Percentiles rank a stretch among this genome's conserved stretches.
Evolutionary conservation across 2,888 invertebrate genomes (phyloP).

Genomic region (Gasteruption jaculator): DNA sequence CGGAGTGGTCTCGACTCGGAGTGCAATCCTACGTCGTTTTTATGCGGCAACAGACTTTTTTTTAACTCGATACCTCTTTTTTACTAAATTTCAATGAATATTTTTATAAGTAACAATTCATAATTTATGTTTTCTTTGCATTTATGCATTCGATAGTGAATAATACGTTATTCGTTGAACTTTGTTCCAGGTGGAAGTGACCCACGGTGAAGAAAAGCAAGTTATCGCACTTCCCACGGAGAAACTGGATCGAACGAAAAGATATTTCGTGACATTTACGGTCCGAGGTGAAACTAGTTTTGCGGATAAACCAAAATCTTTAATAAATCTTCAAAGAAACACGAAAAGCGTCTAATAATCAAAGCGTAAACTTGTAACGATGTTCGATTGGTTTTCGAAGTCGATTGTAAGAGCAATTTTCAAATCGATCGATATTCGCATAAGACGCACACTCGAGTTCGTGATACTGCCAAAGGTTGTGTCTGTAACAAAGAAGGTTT

Average conservation of each 20-base stretch:
- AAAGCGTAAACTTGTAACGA: no score
- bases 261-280: constrained; percentile 90
- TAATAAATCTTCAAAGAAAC: constrained; percentile 34
- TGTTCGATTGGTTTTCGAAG: no score
- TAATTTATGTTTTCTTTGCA: constrained; percentile 7
- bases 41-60: no score
- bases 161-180: not conserved
- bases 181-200: constrained; percentile 67
- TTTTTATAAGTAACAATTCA: not conserved
- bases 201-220: constrained; percentile 80
- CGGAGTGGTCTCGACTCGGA: not conserved
- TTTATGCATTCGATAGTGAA: constrained; percentile 4
- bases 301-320: constrained; percentile 50
- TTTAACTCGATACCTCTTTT: no score
- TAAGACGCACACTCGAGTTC: no score
- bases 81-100: not conserved
- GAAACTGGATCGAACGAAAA: constrained; percentile 80
- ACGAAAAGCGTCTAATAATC: constrained; percentile 40
- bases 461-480: no score
- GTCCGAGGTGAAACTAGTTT: constrained; percentile 71
- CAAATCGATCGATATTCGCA: no score
- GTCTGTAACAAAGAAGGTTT: no score
- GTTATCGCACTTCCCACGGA: constrained; percentile 85
- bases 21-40: no score
- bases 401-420: no score